Base-by-base conservation (phyloP, 92 coral and sea anemone genomes). In the Parazoanthus darwini region DNA sequence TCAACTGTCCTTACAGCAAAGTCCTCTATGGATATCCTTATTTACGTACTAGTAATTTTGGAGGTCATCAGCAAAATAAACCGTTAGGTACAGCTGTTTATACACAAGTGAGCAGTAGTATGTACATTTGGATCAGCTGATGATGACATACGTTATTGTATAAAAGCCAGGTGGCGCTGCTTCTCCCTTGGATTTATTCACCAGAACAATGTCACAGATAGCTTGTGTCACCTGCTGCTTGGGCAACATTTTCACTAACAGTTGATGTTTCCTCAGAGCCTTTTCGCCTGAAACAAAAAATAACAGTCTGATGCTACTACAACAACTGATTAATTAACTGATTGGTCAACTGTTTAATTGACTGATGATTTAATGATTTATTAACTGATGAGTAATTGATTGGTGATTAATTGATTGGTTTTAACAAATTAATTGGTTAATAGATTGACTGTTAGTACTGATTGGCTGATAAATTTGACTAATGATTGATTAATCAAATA, bases 121-220 rank as follows among this genome's bases (percentile, higher is more conserved):
- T 46, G 16, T 25, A 29, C 33, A 59, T 51, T 82, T 63, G 36
- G 70, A 39, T 71, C 46, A n/a, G 26, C 78, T 59, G 14, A 0
- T 33, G 43, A 15, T 86, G 20, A 93, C 99, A 89, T 91, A 97
- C 99, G 95, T 82, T 77, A 97, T 95, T 25, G 95, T 88, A 80
- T 95, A 92, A 80, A 88, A 97, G 4, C 95, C 95, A 70, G 93
- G 95, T 20, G 96, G 98, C 6, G 92, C 86, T 15, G 36, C 71
- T 79, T 97, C 99, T 65, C 97, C 98, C 88, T 97, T 97, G 5
- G 96, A 93, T 65, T 82, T 92, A 83, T 97, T 93, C n/a, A 97
- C 94, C 48, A 94, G 91, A 23, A 94, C 91, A 89, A 97, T 92
- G 37, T 97, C 96, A 82, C 89, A 86, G 48, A 97, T 87, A 42